Base-by-base conservation (phyloP, 2,113 vertebrate species). In the Hassar affinis region DNA sequence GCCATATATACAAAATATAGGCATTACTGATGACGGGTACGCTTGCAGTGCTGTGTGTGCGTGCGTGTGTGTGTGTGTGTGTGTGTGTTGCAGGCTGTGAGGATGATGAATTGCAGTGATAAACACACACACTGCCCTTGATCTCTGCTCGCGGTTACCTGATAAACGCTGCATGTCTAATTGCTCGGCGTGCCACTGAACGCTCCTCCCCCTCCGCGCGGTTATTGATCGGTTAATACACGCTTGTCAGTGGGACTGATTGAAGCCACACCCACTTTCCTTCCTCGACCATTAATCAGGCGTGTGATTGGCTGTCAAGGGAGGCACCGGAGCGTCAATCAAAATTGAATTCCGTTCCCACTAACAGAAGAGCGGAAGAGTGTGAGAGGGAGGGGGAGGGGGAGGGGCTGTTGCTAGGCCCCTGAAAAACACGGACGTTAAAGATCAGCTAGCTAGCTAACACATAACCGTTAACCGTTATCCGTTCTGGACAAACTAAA, bases 211-310 rank as follows among this genome's bases (percentile, higher is more conserved):
- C 84, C 52, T 51, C 51, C 51, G 62, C 59, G 61, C 27, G 72
- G 6, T 71, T 82, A 85, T 85, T 78, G 84, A 85, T 85, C 62
- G 79, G 79, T 71, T 82, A 82, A 85, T 78, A 80, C 84, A 78
- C 33, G 52, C 38, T 78, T 78, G 79, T 85, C 79, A 80, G 56
- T 59, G 68, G 54, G 83, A 64, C 83, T 30, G 30, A 68, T 81
- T 10, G 42, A 68, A 66, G 66, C 59, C 51, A 56, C 84, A 52
- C 84, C 84, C 80, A 61, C 84, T 61, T 45, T 82, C 72, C 68
- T 47, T 49, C 84, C 71, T 54, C 17, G 8, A 22, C 62, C 84
- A 78, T 82, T 85, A 59, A 82, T 85, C 80, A 85, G 56, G 74
- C 42, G 4, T 35, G 72, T 57, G 74, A 85, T 82, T 81, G 49